Percentiles rank a stretch among this genome's conserved stretches.
These are phyloP conservation scores for Oreochromis niloticus DNA, from an alignment of 2,113 vertebrate species.

Conservation along the genomic window DNA sequence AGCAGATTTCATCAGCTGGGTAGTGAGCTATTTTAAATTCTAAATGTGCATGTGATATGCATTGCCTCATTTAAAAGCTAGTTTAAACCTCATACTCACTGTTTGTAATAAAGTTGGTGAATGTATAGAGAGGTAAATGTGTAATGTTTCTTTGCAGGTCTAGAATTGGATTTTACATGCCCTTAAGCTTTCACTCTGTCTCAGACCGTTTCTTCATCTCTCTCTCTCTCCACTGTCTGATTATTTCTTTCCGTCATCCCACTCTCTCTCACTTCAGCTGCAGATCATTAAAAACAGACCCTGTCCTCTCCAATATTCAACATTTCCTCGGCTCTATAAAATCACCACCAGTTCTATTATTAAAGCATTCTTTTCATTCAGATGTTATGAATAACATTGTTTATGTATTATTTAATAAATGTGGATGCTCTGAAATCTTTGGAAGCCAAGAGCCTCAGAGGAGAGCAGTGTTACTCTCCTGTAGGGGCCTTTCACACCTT, in stretches of 20 bases:
- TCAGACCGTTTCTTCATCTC: background rate
- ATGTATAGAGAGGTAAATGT: background rate
- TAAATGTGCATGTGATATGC: background rate
- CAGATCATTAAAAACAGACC: slow-evolving; percentile 31
- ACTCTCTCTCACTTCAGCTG: slow-evolving; percentile 1
- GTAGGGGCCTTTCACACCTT: background rate
- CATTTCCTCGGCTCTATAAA: slow-evolving; percentile 10
- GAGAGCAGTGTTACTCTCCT: background rate
- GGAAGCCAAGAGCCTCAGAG: background rate
- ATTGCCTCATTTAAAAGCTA: background rate
- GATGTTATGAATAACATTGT: slow-evolving; percentile 28
- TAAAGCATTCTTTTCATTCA: slow-evolving; percentile 19
- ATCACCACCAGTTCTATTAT: slow-evolving; percentile 31
- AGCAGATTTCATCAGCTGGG: background rate
- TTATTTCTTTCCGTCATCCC: slow-evolving; percentile 2
- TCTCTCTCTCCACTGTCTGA: background rate
- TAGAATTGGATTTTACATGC: background rate
- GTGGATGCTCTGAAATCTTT: slow-evolving; percentile 26
- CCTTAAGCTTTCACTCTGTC: background rate
- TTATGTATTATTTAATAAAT: slow-evolving; percentile 11
- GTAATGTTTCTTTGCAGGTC: background rate
- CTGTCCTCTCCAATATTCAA: slow-evolving; percentile 2
- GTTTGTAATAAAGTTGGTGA: background rate
- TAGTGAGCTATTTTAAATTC: background rate
- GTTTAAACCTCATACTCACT: background rate